These are phyloP conservation scores for Lasioglossum albipes DNA, from an alignment of 1,140 invertebrate species.

Conservation along the genomic window DNA sequence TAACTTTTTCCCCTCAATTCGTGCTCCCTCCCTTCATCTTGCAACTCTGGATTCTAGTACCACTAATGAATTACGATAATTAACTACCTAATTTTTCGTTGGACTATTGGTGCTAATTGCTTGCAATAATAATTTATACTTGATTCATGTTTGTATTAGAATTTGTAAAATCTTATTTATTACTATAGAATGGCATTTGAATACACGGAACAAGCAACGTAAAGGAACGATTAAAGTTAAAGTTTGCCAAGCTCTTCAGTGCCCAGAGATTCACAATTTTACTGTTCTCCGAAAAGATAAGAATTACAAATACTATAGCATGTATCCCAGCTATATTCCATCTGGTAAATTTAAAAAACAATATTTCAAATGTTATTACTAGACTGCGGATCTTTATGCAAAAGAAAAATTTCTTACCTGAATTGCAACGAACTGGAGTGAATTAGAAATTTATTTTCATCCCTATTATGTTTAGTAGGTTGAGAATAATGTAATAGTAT, in stretches of 20 bases:
- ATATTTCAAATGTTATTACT: not conserved
- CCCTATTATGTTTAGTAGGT: too few relatives aligned
- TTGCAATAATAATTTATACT: not conserved
- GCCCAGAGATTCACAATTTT: constrained; percentile 81
- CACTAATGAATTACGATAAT: too few relatives aligned
- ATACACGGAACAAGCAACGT: not conserved
- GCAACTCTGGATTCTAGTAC: too few relatives aligned
- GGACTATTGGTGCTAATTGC: too few relatives aligned
- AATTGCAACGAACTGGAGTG: too few relatives aligned
- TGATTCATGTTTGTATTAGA: not conserved
- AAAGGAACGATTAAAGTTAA: constrained; percentile 21
- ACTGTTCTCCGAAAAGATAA: constrained; percentile 79
- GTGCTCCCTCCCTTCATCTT: too few relatives aligned
- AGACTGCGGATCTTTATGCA: too few relatives aligned
- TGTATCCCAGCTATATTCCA: constrained; percentile 66
- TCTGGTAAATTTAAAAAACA: constrained; percentile 47
- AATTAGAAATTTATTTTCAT: too few relatives aligned
- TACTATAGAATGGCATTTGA: not conserved
- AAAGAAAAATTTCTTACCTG: too few relatives aligned
- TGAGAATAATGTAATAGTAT: too few relatives aligned
- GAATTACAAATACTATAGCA: constrained; percentile 82
- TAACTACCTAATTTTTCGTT: not conserved
- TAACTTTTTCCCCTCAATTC: too few relatives aligned
- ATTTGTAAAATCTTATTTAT: constrained; percentile 1
- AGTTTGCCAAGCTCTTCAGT: constrained; percentile 76